Evolutionary conservation across 1,140 invertebrate genomes (phyloP).

Genomic region (Cydia fagiglandana): DNA sequence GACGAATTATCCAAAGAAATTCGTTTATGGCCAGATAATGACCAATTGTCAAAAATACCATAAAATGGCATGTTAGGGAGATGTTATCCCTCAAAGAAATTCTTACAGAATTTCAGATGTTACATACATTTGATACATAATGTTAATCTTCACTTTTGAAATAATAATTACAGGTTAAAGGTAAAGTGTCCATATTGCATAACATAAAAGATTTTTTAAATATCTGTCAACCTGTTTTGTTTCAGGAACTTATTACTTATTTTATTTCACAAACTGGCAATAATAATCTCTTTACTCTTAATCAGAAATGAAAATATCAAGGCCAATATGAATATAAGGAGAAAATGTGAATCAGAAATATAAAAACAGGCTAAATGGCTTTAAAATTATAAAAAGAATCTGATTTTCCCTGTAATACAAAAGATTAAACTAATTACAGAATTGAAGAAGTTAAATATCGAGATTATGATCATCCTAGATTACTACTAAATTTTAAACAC

Average conservation of each 20-base stretch:
- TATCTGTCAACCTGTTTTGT: neutral
- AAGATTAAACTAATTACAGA: conserved; percentile 8
- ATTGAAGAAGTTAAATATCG: conserved; percentile 7
- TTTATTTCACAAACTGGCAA: neutral
- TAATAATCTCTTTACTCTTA: conserved; percentile 15
- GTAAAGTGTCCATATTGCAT: conserved; percentile 5
- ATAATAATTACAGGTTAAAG: conserved; percentile 11
- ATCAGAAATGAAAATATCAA: conserved; percentile 2
- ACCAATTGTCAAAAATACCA: neutral
- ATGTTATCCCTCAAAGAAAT: neutral
- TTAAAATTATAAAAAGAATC: conserved; percentile 28
- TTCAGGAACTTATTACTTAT: conserved; percentile 17
- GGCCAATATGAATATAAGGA: conserved; percentile 1
- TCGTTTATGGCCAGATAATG: neutral
- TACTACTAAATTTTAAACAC: conserved; percentile 40
- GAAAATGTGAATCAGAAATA: conserved; percentile 16
- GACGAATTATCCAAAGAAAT: neutral
- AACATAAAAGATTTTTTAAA: conserved; percentile 1
- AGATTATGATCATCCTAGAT: conserved; percentile 15
- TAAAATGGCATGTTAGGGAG: neutral
- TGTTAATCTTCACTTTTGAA: conserved; percentile 3
- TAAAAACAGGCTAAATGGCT: conserved; percentile 10
- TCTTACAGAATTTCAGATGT: neutral
- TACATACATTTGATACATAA: conserved; percentile 5
- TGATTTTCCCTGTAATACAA: conserved; percentile 26